Conservation (phyloP, 1,140 invertebrate genomes). For the Bombus pyrosoma region DNA sequence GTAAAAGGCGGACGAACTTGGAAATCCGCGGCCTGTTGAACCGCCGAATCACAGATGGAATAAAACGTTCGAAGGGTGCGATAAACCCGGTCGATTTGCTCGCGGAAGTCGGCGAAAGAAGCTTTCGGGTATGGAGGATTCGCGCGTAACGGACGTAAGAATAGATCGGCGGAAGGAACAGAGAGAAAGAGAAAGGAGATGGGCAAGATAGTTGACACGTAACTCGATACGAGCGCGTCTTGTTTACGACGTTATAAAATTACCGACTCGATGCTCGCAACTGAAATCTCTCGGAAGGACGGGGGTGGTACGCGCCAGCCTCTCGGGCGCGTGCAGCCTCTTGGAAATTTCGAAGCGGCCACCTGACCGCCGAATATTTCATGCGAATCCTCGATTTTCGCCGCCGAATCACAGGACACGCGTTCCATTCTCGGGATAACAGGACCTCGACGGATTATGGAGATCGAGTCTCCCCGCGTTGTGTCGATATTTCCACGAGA, state of each 20-base stretch:
- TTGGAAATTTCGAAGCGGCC: constrained; percentile 25
- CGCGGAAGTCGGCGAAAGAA: background rate
- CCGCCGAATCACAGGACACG: background rate
- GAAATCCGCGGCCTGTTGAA: background rate
- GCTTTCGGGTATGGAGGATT: background rate
- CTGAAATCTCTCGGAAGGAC: constrained; percentile 74
- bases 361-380: constrained; percentile 16
- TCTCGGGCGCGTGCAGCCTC: constrained; percentile 9
- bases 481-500: background rate
- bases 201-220: constrained; percentile 71
- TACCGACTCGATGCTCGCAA: constrained; percentile 79
- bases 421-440: background rate
- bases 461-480: background rate
- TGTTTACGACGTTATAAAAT: constrained; percentile 81
- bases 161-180: background rate
- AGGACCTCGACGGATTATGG: background rate
- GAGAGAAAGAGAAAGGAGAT: background rate
- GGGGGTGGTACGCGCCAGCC: constrained; percentile 11
- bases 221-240: constrained; percentile 77
- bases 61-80: background rate
- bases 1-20: background rate
- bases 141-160: background rate
- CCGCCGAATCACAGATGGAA: background rate
- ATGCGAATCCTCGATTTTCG: constrained; percentile 17
- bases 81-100: background rate